Percentiles rank a stretch among this genome's conserved stretches.
Conservation (phyloP, 2,888 invertebrate species). For the Erebia epiphron region DNA sequence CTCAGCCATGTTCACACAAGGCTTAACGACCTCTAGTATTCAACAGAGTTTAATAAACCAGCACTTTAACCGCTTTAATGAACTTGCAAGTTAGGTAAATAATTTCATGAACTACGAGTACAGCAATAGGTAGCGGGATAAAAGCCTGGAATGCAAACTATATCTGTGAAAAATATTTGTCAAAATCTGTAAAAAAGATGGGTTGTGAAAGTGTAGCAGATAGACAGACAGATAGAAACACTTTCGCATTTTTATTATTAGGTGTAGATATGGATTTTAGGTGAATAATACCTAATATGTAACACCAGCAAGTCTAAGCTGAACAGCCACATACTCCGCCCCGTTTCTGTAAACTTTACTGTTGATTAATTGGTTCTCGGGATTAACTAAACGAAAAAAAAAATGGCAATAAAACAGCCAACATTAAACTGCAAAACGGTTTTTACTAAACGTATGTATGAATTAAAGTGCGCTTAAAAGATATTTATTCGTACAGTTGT, state of each 20-base stretch:
- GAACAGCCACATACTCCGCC: not conserved
- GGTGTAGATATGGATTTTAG: no score
- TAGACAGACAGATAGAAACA: no score
- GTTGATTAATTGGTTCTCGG: not conserved
- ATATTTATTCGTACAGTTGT: conserved; percentile 26
- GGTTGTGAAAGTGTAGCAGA: no score
- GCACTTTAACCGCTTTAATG: conserved; percentile 21
- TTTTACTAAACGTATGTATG: conserved; percentile 7
- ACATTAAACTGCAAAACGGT: not conserved
- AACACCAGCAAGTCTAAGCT: not conserved
- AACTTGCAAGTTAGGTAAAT: conserved; percentile 19
- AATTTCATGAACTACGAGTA: conserved; percentile 10
- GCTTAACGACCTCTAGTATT: conserved; percentile 24
- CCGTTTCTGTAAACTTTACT: not conserved
- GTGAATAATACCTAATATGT: no score
- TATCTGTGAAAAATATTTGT: no score
- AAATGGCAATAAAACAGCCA: not conserved
- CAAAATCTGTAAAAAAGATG: no score
- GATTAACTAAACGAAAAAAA: not conserved
- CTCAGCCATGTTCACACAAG: conserved; percentile 19
- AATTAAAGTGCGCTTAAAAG: conserved; percentile 16
- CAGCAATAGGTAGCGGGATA: no score
- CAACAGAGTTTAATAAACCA: conserved; percentile 26
- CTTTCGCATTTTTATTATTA: no score
- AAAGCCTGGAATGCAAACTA: no score